These are phyloP conservation scores for Etheostoma spectabile DNA, from an alignment of 2,113 vertebrate species.

Conservation along the genomic window DNA sequence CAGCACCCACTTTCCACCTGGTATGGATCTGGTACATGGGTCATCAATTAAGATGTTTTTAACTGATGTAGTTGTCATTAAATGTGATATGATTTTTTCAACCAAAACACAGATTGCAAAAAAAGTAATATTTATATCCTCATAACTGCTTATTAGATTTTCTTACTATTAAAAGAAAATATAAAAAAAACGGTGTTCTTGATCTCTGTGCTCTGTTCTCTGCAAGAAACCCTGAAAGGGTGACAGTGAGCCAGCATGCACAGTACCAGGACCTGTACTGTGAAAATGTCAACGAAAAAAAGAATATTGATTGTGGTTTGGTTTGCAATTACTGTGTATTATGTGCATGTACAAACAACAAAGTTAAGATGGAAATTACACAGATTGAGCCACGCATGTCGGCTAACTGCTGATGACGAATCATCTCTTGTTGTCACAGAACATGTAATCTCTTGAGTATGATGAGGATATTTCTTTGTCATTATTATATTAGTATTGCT, in stretches of 20 bases:
- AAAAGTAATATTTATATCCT: neutral
- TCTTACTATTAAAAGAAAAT: neutral
- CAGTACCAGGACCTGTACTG: neutral
- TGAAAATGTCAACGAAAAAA: neutral
- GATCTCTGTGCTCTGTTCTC: neutral
- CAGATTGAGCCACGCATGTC: neutral
- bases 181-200: too few relatives aligned
- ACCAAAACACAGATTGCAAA: neutral
- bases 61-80: constrained; percentile 16
- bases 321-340: neutral
- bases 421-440: neutral
- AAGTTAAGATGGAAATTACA: neutral
- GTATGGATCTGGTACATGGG: constrained; percentile 4
- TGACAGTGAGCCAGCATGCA: neutral
- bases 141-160: neutral
- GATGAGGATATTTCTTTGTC: neutral
- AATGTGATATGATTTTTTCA: neutral
- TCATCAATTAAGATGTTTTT: constrained; percentile 23
- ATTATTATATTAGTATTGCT: neutral
- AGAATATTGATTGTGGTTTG: neutral
- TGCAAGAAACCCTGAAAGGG: neutral
- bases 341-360: neutral
- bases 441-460: neutral
- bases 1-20: constrained; percentile 9
- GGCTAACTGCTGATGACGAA: neutral